A percentile compares a stretch with the other conserved stretches of the same genome.
These are phyloP conservation scores for Agrotis segetum DNA, from an alignment of 2,888 invertebrate genomes.

Conservation along the genomic window DNA sequence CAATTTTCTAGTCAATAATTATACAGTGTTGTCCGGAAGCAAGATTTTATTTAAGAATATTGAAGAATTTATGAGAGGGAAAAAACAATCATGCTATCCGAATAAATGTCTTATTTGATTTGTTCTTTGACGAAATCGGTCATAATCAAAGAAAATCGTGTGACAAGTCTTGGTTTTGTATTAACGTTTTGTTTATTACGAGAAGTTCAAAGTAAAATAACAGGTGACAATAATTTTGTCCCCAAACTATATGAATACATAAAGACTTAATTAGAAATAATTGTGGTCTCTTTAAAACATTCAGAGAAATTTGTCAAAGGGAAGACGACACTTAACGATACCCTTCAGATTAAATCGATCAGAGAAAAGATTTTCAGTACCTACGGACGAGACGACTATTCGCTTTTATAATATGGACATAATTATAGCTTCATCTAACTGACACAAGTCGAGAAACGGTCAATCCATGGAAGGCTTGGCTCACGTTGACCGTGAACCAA, in stretches of 20 bases:
- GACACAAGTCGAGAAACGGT: no score
- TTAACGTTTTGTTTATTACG: slow-evolving; percentile 27
- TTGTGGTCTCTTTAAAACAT: not conserved
- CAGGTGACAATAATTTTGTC: no score
- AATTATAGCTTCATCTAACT: no score
- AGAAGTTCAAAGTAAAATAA: not conserved
- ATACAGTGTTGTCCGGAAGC: not conserved
- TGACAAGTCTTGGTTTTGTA: not conserved
- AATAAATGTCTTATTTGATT: not conserved
- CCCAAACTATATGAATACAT: not conserved
- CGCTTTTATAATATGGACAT: not conserved
- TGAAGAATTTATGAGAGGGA: no score
- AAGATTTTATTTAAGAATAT: slow-evolving; percentile 10
- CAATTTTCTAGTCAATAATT: slow-evolving; percentile 6
- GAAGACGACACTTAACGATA: not conserved
- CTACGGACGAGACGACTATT: not conserved
- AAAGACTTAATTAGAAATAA: not conserved
- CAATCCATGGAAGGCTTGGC: no score
- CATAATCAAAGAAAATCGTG: no score
- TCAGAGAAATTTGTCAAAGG: not conserved
- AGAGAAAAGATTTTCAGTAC: not conserved
- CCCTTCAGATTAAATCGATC: not conserved
- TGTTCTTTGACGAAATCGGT: not conserved
- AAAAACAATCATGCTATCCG: no score
- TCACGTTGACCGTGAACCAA: no score